Evolutionary conservation across 2,888 invertebrate genomes (phyloP).

Genomic region (Scaptomyza flava): DNA sequence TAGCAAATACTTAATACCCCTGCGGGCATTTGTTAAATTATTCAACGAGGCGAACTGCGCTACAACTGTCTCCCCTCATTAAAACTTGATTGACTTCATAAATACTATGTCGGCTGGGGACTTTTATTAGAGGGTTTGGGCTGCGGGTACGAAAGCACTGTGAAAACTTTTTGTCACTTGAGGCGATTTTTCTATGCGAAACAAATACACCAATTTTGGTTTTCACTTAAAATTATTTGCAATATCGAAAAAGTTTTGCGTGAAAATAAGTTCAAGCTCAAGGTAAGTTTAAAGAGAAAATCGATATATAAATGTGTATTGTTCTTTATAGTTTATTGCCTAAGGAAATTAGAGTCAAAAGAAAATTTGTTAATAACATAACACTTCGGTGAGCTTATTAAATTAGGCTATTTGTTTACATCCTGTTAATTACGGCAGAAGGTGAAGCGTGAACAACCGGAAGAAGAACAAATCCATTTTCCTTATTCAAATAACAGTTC

Average conservation of each 20-base stretch:
- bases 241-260: slow-evolving; percentile 16
- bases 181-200: slow-evolving; percentile 41
- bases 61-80: slow-evolving; percentile 60
- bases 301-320: neutral
- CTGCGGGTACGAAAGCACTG: slow-evolving; percentile 2
- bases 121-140: neutral
- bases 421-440: slow-evolving; percentile 1
- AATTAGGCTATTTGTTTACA: neutral
- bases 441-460: slow-evolving; percentile 10
- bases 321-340: neutral
- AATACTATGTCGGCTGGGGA: slow-evolving; percentile 23
- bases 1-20: slow-evolving; percentile 44
- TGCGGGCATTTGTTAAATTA: slow-evolving; percentile 69
- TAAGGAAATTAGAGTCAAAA: neutral
- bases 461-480: slow-evolving; percentile 18
- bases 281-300: slow-evolving; percentile 12
- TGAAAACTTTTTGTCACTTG: slow-evolving; percentile 39
- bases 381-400: neutral
- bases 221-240: slow-evolving; percentile 19
- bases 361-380: neutral
- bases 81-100: slow-evolving; percentile 76
- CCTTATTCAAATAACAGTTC: slow-evolving; percentile 4
- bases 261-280: slow-evolving; percentile 13
- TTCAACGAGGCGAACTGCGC: slow-evolving; percentile 41
- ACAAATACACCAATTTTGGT: slow-evolving; percentile 30